These are phyloP conservation scores for Corella eumyota DNA, from an alignment of 23 tunicate species.

Conservation along the genomic window DNA sequence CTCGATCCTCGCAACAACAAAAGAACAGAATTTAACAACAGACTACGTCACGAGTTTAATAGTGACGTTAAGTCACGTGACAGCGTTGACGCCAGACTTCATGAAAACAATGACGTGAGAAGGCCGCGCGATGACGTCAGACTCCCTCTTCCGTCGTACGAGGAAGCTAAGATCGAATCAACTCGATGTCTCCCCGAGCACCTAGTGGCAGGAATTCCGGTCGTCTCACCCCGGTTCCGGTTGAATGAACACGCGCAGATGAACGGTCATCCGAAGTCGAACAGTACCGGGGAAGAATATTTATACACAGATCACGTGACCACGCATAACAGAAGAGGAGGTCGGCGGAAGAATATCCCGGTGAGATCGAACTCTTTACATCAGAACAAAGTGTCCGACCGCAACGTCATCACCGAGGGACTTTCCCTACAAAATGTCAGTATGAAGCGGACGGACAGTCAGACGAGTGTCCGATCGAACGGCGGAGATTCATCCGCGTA, in stretches of 20 bases:
- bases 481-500: not conserved
- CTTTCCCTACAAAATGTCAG: no score
- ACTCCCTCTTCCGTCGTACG: constrained; percentile 14
- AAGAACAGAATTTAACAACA: not conserved
- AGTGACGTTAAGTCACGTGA: not conserved
- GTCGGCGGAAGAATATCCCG: constrained; percentile 8
- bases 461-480: no score
- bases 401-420: no score
- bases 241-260: constrained; percentile 4
- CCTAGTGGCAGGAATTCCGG: not conserved
- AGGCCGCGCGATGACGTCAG: no score
- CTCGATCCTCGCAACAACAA: constrained; percentile 5
- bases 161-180: constrained; percentile 7
- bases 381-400: constrained; percentile 12
- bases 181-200: not conserved
- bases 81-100: not conserved
- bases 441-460: no score
- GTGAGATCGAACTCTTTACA: constrained; percentile 24
- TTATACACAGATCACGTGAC: constrained; percentile 37
- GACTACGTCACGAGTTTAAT: no score
- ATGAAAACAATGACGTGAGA: no score
- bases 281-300: constrained; percentile 65
- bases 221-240: constrained; percentile 2
- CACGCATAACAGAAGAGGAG: constrained; percentile 13
- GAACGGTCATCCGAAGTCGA: constrained; percentile 66